Percentiles rank a stretch among this genome's conserved stretches.
Evolutionary conservation across 2,888 invertebrate genomes (phyloP).

Genomic region (Troglohyphantes excavatus): DNA sequence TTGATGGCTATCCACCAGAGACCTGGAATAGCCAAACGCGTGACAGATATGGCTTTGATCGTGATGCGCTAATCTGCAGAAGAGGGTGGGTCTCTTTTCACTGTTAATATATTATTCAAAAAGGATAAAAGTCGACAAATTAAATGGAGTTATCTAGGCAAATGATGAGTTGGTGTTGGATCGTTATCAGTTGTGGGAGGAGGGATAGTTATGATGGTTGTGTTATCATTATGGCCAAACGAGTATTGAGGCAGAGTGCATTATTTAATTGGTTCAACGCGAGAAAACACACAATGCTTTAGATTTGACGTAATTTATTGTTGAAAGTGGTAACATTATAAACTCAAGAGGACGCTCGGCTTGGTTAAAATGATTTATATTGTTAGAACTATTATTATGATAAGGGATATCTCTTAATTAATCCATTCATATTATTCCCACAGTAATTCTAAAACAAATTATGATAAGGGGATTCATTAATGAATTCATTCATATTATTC

Average conservation of each 20-base stretch:
- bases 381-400: too few species aligned
- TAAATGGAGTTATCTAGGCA: conserved; percentile 30
- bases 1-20: neutral
- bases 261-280: neutral
- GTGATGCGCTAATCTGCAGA: neutral
- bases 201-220: neutral
- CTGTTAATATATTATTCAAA: conserved; percentile 43
- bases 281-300: neutral
- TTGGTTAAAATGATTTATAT: too few species aligned
- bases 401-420: too few species aligned
- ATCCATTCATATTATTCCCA: too few species aligned
- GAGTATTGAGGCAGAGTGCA: neutral
- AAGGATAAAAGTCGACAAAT: conserved; percentile 43
- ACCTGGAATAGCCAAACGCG: neutral
- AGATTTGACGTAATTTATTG: too few species aligned
- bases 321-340: too few species aligned
- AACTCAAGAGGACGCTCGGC: too few species aligned
- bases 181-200: neutral
- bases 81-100: conserved; percentile 40
- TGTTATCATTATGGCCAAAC: neutral
- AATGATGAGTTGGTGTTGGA: conserved; percentile 4
- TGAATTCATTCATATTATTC: too few species aligned
- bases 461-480: too few species aligned
- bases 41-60: neutral
- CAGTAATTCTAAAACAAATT: too few species aligned